phyloP scores from a whole-genome alignment of 1,140 invertebrate genomes.

The Polypedilum vanderplanki region DNA sequence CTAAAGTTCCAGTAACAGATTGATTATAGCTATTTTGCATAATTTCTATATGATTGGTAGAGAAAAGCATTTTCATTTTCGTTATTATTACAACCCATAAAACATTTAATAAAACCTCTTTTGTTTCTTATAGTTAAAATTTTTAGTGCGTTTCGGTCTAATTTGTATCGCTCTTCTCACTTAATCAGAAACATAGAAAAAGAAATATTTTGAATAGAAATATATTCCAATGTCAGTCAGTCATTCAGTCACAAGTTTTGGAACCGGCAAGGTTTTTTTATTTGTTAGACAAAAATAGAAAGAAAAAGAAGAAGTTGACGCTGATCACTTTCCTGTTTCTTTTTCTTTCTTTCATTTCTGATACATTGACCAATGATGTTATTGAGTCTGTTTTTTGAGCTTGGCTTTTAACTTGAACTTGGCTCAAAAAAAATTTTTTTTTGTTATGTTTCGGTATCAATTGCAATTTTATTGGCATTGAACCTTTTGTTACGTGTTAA shows the following conservation, averaged over 20 bases:
- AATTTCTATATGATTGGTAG: not conserved
- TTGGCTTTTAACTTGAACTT: not conserved
- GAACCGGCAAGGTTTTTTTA: not conserved
- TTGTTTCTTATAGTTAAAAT: not conserved
- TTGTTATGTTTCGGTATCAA: not conserved
- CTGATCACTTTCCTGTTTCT: not conserved
- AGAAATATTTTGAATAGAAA: not conserved
- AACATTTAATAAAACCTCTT: not conserved
- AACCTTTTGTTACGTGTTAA: not conserved
- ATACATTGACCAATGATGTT: too few species aligned
- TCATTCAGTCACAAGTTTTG: not conserved
- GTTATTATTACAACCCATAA: not conserved
- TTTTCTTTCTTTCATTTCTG: too few species aligned
- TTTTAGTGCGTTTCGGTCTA: not conserved
- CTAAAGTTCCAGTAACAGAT: not conserved
- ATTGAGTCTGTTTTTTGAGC: not conserved
- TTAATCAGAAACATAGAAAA: not conserved
- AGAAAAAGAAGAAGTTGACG: not conserved
- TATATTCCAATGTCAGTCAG: constrained; percentile 7
- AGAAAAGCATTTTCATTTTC: not conserved
- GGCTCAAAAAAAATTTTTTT: not conserved
- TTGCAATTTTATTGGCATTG: not conserved
- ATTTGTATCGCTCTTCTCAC: not conserved
- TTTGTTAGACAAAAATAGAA: not conserved
- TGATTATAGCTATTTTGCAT: not conserved